These are phyloP conservation scores for Rhinoraja longicauda DNA, from an alignment of 2,797 vertebrate genomes.

Conservation along the genomic window DNA sequence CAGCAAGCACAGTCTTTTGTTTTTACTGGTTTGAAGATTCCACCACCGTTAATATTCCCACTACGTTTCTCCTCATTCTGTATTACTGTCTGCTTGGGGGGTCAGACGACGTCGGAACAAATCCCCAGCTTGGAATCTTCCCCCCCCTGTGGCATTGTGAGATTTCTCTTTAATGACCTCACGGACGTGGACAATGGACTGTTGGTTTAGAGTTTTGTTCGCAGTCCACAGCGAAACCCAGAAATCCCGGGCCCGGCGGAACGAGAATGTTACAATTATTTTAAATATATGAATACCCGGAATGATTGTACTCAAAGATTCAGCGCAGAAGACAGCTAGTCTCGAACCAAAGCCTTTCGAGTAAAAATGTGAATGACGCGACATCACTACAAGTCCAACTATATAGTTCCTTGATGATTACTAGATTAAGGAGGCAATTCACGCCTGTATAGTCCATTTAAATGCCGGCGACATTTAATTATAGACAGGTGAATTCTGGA, in stretches of 20 bases:
- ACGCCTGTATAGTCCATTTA: background rate
- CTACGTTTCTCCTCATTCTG: background rate
- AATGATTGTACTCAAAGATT: background rate
- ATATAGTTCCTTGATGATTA: background rate
- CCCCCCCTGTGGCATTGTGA: background rate
- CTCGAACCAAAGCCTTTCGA: background rate
- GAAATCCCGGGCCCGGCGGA: background rate
- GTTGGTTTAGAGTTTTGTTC: background rate
- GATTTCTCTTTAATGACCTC: constrained; percentile 13
- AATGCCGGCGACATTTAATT: background rate
- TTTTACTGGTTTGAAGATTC: too few relatives aligned
- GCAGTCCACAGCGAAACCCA: background rate
- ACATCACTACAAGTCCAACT: background rate
- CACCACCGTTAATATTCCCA: background rate
- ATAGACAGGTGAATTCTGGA: background rate
- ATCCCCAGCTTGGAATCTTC: background rate
- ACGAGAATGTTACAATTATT: background rate
- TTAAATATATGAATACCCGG: background rate
- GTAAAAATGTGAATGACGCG: background rate
- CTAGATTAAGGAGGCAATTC: background rate
- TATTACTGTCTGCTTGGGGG: background rate
- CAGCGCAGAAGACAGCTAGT: background rate
- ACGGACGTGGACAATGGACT: background rate
- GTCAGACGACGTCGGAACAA: background rate
- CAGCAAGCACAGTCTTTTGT: too few relatives aligned